Percentiles rank a stretch among this genome's conserved stretches.
These are phyloP conservation scores for Nesoenas mayeri DNA, from an alignment of 2,113 vertebrate species.

Conservation along the genomic window DNA sequence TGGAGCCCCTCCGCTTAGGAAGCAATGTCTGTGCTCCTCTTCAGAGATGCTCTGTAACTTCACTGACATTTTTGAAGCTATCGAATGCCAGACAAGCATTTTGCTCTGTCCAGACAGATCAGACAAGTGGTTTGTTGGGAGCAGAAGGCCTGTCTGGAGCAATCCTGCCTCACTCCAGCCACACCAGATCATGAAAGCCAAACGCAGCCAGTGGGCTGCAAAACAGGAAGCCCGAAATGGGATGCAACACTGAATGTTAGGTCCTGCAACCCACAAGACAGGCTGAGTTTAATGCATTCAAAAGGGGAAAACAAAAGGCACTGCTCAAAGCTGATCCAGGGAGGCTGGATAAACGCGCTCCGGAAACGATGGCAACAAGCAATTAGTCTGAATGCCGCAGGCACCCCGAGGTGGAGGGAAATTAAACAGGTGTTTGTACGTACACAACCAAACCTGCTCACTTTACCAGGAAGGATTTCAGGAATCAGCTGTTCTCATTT, in stretches of 20 bases:
- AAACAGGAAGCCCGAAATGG: neutral
- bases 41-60: neutral
- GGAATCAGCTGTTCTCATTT: conserved; percentile 35
- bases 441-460: neutral
- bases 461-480: conserved; percentile 35
- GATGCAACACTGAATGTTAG: neutral
- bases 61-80: neutral
- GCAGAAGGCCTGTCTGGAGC: neutral
- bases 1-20: neutral
- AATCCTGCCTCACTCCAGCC: neutral
- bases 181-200: neutral
- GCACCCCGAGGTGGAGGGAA: conserved; percentile 50
- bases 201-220: neutral
- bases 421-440: conserved; percentile 43
- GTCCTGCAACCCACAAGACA: neutral
- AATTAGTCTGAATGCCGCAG: conserved; percentile 21
- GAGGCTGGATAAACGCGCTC: conserved; percentile 14
- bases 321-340: conserved; percentile 16
- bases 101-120: neutral
- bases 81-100: neutral
- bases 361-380: conserved; percentile 33
- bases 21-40: neutral
- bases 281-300: neutral
- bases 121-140: neutral
- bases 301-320: conserved; percentile 34